phyloP scores from a whole-genome alignment of 2,888 invertebrate genomes.

The Meta bourneti region DNA sequence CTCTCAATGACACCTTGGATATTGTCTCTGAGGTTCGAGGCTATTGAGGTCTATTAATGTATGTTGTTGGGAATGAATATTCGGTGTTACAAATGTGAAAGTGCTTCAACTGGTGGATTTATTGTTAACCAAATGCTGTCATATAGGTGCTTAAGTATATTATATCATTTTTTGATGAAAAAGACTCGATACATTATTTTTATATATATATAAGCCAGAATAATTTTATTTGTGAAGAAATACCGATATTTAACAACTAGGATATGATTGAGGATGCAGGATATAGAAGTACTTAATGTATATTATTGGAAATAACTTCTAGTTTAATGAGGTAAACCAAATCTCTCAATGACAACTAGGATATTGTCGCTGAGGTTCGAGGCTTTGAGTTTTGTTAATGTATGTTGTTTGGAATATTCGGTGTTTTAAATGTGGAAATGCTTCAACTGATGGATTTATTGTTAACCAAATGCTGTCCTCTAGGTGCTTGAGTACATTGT shows the following conservation, averaged over 20 bases:
- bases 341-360: background rate
- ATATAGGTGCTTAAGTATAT: no score
- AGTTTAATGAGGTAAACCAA: conserved; percentile 20
- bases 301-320: background rate
- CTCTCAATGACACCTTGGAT: background rate
- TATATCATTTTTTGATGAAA: no score
- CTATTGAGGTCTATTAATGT: background rate
- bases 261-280: no score
- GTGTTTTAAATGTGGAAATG: background rate
- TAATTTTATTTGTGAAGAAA: no score
- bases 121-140: no score
- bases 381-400: background rate
- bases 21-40: background rate
- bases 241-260: no score
- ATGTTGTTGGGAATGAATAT: background rate
- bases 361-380: background rate
- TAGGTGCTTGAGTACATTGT: no score
- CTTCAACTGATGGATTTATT: background rate
- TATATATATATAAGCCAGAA: no score
- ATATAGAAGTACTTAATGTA: no score
- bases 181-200: no score
- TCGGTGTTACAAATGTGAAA: background rate
- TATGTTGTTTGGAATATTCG: background rate
- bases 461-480: no score
- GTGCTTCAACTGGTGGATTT: background rate